Percentiles rank a stretch among this genome's conserved stretches.
Conservation (phyloP, 2,113 vertebrate genomes). For the Chamaea fasciata region DNA sequence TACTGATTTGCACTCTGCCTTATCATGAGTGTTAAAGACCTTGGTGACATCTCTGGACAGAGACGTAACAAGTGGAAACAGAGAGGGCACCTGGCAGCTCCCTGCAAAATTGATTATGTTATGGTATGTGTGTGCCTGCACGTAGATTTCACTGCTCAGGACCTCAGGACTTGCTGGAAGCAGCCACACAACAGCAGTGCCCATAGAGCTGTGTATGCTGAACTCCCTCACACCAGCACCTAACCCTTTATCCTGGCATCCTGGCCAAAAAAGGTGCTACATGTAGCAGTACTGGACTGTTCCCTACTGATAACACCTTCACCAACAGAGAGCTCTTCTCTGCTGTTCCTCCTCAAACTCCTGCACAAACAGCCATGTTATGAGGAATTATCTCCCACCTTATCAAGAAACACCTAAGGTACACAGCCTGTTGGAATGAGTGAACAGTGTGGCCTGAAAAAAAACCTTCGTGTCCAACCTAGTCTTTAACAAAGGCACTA, state of each 20-base stretch:
- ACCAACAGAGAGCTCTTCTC: neutral
- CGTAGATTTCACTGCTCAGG: neutral
- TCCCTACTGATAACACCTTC: neutral
- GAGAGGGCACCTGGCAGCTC: neutral
- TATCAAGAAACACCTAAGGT: neutral
- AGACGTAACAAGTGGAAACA: neutral
- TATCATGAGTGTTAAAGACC: neutral
- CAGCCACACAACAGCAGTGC: fast-evolving
- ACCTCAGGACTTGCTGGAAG: neutral
- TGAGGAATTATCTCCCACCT: neutral
- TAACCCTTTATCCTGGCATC: neutral
- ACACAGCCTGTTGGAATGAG: neutral
- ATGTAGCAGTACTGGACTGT: neutral
- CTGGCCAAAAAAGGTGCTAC: neutral
- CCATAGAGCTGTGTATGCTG: neutral
- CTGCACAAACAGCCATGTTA: neutral
- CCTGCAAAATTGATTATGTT: neutral
- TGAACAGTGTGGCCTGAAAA: neutral
- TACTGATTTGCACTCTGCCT: neutral
- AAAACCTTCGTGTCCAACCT: neutral
- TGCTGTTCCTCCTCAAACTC: neutral
- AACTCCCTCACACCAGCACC: neutral
- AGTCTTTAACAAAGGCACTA: neutral
- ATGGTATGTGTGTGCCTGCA: neutral
- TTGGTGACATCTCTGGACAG: neutral